Evolutionary conservation across 2,113 vertebrate genomes (phyloP).

Genomic region (Vanacampus margaritifer): DNA sequence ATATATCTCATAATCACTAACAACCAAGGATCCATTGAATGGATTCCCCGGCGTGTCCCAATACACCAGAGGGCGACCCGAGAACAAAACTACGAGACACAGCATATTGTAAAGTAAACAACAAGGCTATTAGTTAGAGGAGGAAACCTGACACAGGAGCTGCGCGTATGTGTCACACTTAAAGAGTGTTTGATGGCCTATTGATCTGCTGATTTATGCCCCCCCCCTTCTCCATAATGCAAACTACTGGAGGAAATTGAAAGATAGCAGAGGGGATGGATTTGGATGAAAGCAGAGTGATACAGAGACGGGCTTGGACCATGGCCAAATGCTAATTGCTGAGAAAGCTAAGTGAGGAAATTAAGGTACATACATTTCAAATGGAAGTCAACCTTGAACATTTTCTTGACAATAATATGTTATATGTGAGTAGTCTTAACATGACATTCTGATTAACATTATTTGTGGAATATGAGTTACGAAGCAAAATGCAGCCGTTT

Average conservation of each 20-base stretch:
- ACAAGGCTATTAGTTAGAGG: slow-evolving; percentile 82
- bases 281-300: slow-evolving; percentile 47
- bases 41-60: slow-evolving; percentile 68
- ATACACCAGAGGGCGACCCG: slow-evolving; percentile 64
- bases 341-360: slow-evolving; percentile 12
- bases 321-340: slow-evolving; percentile 22
- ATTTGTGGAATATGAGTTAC: too few relatives aligned
- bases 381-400: background rate
- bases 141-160: slow-evolving; percentile 72
- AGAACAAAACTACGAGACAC: slow-evolving; percentile 75
- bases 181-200: slow-evolving; percentile 77
- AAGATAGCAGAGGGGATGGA: slow-evolving; percentile 58
- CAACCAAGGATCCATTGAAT: background rate
- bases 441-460: too few relatives aligned
- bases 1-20: background rate
- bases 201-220: slow-evolving; percentile 81
- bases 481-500: too few relatives aligned
- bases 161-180: slow-evolving; percentile 68
- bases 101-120: slow-evolving; percentile 81
- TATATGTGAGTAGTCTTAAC: too few relatives aligned
- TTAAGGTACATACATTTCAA: slow-evolving; percentile 4
- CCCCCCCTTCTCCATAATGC: slow-evolving; percentile 53
- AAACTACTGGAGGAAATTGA: slow-evolving; percentile 75
- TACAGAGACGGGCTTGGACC: slow-evolving; percentile 16
- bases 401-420: too few relatives aligned